Percentiles rank a stretch among this genome's conserved stretches.
phyloP scores from a whole-genome alignment of 2,797 vertebrate species.

The Hybognathus amarus region DNA sequence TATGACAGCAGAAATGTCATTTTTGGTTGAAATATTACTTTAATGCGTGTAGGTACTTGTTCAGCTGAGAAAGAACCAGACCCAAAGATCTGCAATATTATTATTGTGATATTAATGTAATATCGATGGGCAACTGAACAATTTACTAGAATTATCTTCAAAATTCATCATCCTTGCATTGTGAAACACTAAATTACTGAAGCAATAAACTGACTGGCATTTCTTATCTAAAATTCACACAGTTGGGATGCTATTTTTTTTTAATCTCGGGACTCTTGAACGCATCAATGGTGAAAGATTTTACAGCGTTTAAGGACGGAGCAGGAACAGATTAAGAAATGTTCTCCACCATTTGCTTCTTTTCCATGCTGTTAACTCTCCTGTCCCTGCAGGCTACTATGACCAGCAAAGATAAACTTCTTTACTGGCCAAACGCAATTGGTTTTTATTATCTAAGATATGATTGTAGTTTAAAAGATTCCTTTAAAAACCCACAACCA shows the following conservation, averaged over 20 bases:
- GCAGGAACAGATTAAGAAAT: constrained; percentile 70
- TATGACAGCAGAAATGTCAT: background rate
- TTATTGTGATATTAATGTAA: constrained; percentile 4
- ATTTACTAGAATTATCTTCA: constrained; percentile 33
- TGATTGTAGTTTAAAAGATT: constrained; percentile 75
- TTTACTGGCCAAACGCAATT: constrained; percentile 82
- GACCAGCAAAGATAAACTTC: constrained; percentile 82
- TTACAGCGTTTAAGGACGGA: constrained; percentile 62
- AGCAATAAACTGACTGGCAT: constrained; percentile 31
- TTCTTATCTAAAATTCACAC: constrained; percentile 48
- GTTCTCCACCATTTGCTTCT: constrained; percentile 72
- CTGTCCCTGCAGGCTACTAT: constrained; percentile 78
- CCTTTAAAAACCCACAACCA: constrained; percentile 42
- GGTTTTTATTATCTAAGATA: constrained; percentile 82
- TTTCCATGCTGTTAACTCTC: constrained; percentile 78
- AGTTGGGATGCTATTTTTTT: constrained; percentile 25
- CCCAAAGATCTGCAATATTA: constrained; percentile 13
- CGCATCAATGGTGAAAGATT: constrained; percentile 55
- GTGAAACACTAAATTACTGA: constrained; percentile 27
- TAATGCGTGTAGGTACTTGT: background rate
- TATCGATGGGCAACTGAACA: background rate
- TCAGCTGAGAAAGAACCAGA: background rate
- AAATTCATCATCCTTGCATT: constrained; percentile 6
- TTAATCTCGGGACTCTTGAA: constrained; percentile 61
- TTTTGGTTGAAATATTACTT: background rate